Evolutionary conservation across 1,140 invertebrate species (phyloP).

Genomic region (Aphidius gifuensis): DNA sequence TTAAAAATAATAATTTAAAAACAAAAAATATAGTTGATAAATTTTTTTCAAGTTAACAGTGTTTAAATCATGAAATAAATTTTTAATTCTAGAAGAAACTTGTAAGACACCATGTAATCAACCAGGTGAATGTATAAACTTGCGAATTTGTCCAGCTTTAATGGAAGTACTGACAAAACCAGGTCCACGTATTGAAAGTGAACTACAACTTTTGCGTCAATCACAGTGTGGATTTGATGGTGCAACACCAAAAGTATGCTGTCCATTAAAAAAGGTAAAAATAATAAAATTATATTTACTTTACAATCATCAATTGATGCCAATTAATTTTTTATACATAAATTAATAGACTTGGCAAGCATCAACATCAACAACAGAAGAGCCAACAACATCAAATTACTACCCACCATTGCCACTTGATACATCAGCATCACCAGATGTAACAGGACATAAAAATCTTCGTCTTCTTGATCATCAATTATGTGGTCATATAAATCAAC

Average conservation of each 20-base stretch:
- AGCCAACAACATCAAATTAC: conserved; percentile 6
- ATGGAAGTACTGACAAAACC: conserved; percentile 40
- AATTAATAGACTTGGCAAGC: background rate
- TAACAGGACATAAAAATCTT: conserved; percentile 58
- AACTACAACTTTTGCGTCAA: conserved; percentile 40
- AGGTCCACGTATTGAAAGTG: conserved; percentile 41
- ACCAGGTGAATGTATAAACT: conserved; percentile 33
- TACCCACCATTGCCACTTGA: background rate
- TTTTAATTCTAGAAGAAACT: background rate
- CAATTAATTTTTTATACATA: conserved; percentile 8
- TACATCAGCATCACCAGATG: conserved; percentile 43
- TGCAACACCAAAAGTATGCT: conserved; percentile 57
- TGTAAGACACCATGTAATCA: background rate
- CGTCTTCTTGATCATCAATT: conserved; percentile 45
- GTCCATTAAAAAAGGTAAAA: conserved; percentile 34
- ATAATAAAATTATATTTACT: conserved; percentile 2
- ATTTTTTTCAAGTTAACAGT: no score
- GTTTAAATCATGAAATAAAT: no score
- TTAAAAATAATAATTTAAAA: no score
- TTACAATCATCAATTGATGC: background rate
- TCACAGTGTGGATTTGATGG: conserved; percentile 59
- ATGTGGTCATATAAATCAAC: conserved; percentile 47
- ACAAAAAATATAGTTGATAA: no score
- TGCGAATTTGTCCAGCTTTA: conserved; percentile 36
- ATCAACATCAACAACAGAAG: background rate